phyloP scores from a whole-genome alignment of 2,888 invertebrate species.

The Aethes cnicana region DNA sequence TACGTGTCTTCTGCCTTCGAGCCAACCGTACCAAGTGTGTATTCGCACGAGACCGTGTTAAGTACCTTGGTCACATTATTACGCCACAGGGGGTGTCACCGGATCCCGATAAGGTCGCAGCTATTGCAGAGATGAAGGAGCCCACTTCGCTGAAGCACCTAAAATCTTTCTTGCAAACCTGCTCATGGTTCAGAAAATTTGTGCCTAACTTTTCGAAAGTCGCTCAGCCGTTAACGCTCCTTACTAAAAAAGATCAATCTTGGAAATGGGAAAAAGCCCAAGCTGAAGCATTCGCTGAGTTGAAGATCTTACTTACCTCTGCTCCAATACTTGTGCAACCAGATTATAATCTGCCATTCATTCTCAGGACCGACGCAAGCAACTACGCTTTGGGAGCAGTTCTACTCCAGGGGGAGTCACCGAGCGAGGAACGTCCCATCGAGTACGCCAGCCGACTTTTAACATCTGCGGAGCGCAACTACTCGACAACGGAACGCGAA shows the following conservation, averaged over 20 bases:
- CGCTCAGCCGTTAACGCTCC: constrained; percentile 40
- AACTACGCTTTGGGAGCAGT: constrained; percentile 40
- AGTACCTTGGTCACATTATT: not conserved
- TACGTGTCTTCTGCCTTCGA: constrained; percentile 55
- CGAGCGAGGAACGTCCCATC: constrained; percentile 35
- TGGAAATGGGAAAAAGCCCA: constrained; percentile 42
- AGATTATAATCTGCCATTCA: constrained; percentile 27
- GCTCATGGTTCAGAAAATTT: constrained; percentile 39
- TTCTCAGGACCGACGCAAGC: not conserved
- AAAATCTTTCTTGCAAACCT: constrained; percentile 34
- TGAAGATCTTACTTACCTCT: constrained; percentile 35
- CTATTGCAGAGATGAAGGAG: no score
- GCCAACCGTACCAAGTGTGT: constrained; percentile 30
- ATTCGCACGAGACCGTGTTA: not conserved
- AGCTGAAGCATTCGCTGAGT: constrained; percentile 29
- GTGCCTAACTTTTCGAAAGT: constrained; percentile 26
- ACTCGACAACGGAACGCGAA: no score
- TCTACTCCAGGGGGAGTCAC: constrained; percentile 39
- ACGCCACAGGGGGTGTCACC: not conserved
- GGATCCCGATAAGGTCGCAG: not conserved
- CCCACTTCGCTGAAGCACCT: constrained; percentile 34
- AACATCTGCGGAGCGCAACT: no score
- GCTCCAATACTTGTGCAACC: constrained; percentile 40
- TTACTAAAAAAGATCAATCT: constrained; percentile 41
- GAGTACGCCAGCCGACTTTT: no score